Base-by-base conservation (phyloP, 2,797 vertebrate genomes). In the Adelosebastes latens region DNA sequence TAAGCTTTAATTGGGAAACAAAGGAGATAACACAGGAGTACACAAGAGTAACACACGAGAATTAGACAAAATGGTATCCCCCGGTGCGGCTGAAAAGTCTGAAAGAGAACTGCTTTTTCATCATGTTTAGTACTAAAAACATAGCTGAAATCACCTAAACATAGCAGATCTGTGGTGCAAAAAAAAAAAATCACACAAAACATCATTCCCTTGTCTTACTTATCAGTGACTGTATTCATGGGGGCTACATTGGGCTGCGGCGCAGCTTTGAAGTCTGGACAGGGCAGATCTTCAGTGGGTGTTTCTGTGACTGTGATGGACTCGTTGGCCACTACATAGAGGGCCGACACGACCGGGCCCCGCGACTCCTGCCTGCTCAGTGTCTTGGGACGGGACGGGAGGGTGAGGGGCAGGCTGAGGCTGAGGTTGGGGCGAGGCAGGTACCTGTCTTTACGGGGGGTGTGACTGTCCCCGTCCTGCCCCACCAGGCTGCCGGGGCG, bases 391-490 rank as follows among this genome's bases (percentile, higher is more conserved):
- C 91, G 93, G 77, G 92, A 90, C 18, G 90, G 88, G 53, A 93
- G 93, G 76, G 87, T 75, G 82, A 93, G 90, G 60, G 93, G 90
- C 92, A 94, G 92, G 93, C 93, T 93, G 91, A 93, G 93, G 91
- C 92, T 91, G 93, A 93, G 92, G 93, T 92, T 93, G 88, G 93
- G 95, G 87, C 94, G 94, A 90, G 94, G 94, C 93, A 94, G 95
- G 29, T 95, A 99, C 98, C 97, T 97, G 87, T 99, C 98, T 95
- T 98, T 99, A 94, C 98, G 98, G 83, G 96, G 81, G 55, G 96
- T 82, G 87, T 98, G 97, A 77, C 94, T 93, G 32, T 98, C 98
- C 96, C 96, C 97, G 10, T 98, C 97, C 92, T 96, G 96, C 79
- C 96, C 96, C 16, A 94, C 95, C 95, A 96, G 96, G 92, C 97